Evolutionary conservation across 2,888 invertebrate species (phyloP).

Genomic region (Encarsia formosa): DNA sequence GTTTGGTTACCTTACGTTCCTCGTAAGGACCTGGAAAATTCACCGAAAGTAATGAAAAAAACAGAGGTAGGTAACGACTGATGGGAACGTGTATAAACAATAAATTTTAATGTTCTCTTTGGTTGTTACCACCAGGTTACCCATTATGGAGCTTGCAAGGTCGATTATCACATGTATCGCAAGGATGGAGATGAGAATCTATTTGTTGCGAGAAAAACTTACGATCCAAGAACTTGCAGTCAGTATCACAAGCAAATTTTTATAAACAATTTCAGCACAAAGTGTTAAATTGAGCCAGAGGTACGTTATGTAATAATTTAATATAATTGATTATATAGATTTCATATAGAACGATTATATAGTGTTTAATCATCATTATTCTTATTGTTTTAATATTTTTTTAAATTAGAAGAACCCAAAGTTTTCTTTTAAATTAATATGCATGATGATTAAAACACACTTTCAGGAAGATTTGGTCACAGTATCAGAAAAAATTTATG

Average conservation of each 20-base stretch:
- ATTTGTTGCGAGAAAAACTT: conserved; percentile 42
- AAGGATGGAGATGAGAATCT: conserved; percentile 22
- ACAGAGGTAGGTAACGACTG: conserved; percentile 51
- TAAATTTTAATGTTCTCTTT: conserved; percentile 48
- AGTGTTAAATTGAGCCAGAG: conserved; percentile 31
- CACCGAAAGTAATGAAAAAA: no score
- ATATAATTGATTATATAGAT: no score
- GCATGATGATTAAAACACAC: no score
- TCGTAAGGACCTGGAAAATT: no score
- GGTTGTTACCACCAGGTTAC: conserved; percentile 52
- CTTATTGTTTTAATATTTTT: no score
- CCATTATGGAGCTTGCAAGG: conserved; percentile 46
- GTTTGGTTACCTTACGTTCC: no score
- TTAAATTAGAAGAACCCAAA: no score
- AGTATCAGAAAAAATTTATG: conserved; percentile 32
- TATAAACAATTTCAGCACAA: conserved; percentile 34
- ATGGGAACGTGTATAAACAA: conserved; percentile 43
- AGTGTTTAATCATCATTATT: no score
- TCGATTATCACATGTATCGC: conserved; percentile 42
- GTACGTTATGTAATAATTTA: no score
- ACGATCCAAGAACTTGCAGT: conserved; percentile 38
- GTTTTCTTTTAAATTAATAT: no score
- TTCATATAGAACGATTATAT: no score
- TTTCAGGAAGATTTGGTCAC: conserved; percentile 33
- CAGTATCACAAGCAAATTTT: conserved; percentile 37